Percentiles rank a stretch among this genome's conserved stretches.
phyloP scores from a whole-genome alignment of 2,797 vertebrate species.

The Sciurus vulgaris region DNA sequence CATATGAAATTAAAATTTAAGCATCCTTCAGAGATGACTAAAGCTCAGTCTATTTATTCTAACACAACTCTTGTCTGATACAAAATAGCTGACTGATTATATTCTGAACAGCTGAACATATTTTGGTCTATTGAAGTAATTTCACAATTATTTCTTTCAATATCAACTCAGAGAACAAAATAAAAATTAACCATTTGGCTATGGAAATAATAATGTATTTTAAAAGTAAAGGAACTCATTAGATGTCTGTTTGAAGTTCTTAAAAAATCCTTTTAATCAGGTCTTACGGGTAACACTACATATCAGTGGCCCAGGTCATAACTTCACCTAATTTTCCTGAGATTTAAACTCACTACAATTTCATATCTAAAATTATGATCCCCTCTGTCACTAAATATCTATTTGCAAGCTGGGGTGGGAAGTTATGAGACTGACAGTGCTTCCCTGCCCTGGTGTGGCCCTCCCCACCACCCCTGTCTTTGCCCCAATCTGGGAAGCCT shows the following conservation, averaged over 20 bases:
- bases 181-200: conserved; percentile 12
- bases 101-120: background rate
- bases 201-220: conserved; percentile 9
- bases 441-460: background rate
- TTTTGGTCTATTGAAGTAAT: background rate
- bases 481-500: background rate
- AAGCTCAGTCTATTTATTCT: conserved; percentile 39
- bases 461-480: background rate
- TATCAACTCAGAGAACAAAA: conserved; percentile 51
- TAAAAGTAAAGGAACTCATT: conserved; percentile 13
- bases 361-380: too few species aligned
- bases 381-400: background rate
- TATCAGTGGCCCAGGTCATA: background rate
- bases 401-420: background rate
- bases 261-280: background rate
- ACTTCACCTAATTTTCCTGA: background rate
- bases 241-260: background rate
- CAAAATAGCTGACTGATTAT: background rate
- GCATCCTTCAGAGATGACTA: conserved; percentile 21
- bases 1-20: conserved; percentile 50
- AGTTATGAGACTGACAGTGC: background rate
- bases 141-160: conserved; percentile 50
- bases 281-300: background rate
- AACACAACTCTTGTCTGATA: conserved; percentile 15
- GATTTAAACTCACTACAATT: background rate